A percentile compares a stretch with the other conserved stretches of the same genome.
These are phyloP conservation scores for Dastarcus helophoroides DNA, from an alignment of 2,888 invertebrate genomes.

Conservation along the genomic window DNA sequence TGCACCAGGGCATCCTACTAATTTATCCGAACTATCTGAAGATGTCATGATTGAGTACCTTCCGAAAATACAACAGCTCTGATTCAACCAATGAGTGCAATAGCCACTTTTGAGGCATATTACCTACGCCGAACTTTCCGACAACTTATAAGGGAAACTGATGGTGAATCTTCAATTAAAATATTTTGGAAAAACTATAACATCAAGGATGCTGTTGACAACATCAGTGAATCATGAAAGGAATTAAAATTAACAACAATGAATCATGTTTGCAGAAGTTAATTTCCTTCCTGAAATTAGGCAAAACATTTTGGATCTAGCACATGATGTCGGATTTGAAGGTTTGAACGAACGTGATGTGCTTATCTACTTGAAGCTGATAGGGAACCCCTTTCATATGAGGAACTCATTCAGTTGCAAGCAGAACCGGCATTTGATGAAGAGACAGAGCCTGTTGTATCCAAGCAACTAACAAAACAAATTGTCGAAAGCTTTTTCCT, in stretches of 20 bases:
- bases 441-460: constrained; percentile 13
- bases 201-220: constrained; percentile 17
- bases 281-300: constrained; percentile 17
- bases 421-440: constrained; percentile 17
- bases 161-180: constrained; percentile 15
- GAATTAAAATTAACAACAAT: constrained; percentile 18
- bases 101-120: constrained; percentile 14
- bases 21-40: constrained; percentile 13
- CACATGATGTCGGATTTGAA: constrained; percentile 17
- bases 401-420: constrained; percentile 19
- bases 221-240: constrained; percentile 20
- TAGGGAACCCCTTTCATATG: constrained; percentile 12
- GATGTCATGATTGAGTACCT: constrained; percentile 13
- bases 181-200: constrained; percentile 17
- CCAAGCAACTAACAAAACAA: constrained; percentile 15
- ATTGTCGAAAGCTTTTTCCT: constrained; percentile 15
- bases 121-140: constrained; percentile 15
- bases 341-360: constrained; percentile 17
- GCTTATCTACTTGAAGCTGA: constrained; percentile 18
- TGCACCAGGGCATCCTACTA: constrained; percentile 13
- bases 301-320: constrained; percentile 11
- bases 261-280: constrained; percentile 14
- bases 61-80: constrained; percentile 16
- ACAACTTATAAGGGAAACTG: constrained; percentile 12
- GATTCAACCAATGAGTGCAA: constrained; percentile 17